These are phyloP conservation scores for Masticophis lateralis DNA, from an alignment of 2,797 vertebrate species.

Conservation along the genomic window DNA sequence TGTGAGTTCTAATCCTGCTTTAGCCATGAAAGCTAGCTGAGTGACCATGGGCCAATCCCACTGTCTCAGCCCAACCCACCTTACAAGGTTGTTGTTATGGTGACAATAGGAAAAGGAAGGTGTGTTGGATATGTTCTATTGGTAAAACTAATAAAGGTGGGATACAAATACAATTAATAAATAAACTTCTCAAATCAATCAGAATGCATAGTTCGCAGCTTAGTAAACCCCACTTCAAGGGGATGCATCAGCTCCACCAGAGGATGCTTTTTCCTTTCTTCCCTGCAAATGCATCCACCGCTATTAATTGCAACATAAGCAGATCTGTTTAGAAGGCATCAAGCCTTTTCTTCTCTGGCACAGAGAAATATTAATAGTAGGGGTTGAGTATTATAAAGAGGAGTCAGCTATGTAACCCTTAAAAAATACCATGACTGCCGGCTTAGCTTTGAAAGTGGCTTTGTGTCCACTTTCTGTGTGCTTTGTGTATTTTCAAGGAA, in stretches of 20 bases:
- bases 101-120: too few species aligned
- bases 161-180: too few species aligned
- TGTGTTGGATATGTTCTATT: too few species aligned
- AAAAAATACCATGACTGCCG: background rate
- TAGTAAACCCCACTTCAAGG: background rate
- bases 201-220: background rate
- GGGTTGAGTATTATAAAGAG: background rate
- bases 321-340: background rate
- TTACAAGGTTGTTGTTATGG: too few species aligned
- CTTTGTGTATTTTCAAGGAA: background rate
- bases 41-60: too few species aligned
- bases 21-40: too few species aligned
- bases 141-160: too few species aligned
- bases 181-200: background rate
- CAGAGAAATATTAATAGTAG: background rate
- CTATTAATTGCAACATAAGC: background rate
- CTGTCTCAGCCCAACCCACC: too few species aligned
- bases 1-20: too few species aligned
- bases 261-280: background rate
- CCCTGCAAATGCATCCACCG: background rate
- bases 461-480: too few species aligned
- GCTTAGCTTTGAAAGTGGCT: background rate
- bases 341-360: background rate
- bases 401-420: background rate
- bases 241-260: background rate